Base-by-base conservation (phyloP, 2,113 vertebrate genomes). In the Argyrosomus japonicus region DNA sequence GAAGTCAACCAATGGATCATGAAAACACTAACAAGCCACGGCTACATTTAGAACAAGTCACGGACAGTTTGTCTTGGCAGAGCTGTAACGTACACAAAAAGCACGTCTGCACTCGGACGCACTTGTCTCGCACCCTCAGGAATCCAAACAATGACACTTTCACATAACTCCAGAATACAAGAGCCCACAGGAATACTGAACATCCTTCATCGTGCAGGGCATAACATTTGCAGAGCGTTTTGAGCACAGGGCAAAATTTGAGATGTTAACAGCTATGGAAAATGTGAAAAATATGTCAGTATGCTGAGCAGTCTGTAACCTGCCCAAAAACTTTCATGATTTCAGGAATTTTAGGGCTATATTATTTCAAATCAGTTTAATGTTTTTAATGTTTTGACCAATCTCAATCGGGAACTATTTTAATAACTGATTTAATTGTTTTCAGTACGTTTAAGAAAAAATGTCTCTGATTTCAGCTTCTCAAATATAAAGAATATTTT, bases 1-100 rank as follows among this genome's bases (percentile, higher is more conserved):
- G 27, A 68, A 61, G 61, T 76, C n/a, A 60, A 17, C 19, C 32
- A 36, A 77, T 14, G 40, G 56, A 64, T 56, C 67, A 50, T 0
- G 58, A 0, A 62, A 43, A 65, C 19, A 75, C n/a, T 43, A 68
- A 85, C 58, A 70, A 36, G 40, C 13, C 56, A 73, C 2, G 7
- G 19, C 19, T 75, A 18, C 18, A 76, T 68, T 67, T 71, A 68
- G 53, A 63, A 53, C 7, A 2, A 25, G 36, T 72, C 71, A 70
- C 11, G 60, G 72, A 68, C 47, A 25, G 29, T 81, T 87, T 71
- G 69, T 29, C 21, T 47, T 65, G 64, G 78, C 72, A 77, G 67
- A 84, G 73, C 15, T 71, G 23, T 23, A 48, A 70, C 3, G 62
- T 40, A 68, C 57, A 82, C 79, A 76, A 21, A 54, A 25, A 1